phyloP scores from a whole-genome alignment of 1,140 invertebrate species.

The Drosophila ambigua region DNA sequence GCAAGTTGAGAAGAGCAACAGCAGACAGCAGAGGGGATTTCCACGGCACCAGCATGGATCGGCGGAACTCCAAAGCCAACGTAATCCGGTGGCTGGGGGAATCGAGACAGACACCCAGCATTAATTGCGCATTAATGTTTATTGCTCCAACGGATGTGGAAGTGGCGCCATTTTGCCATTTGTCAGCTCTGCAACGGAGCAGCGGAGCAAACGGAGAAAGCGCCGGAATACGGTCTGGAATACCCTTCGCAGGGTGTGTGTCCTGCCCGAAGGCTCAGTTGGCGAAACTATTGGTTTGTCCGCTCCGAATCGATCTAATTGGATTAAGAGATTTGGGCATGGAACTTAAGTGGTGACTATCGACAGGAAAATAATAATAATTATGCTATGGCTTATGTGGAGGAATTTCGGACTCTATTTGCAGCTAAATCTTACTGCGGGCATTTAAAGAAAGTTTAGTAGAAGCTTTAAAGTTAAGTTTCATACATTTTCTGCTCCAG shows the following conservation, averaged over 20 bases:
- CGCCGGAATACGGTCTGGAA: constrained; percentile 33
- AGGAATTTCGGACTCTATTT: not conserved
- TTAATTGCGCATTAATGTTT: constrained; percentile 82
- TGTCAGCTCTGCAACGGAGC: constrained; percentile 27
- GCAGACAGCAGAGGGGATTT: constrained; percentile 54
- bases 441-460: too few relatives aligned
- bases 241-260: constrained; percentile 29
- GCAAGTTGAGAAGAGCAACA: constrained; percentile 67
- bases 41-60: not conserved
- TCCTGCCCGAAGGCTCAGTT: constrained; percentile 29
- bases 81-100: not conserved
- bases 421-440: too few relatives aligned
- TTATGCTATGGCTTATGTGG: constrained; percentile 22
- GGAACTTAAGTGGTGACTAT: constrained; percentile 30
- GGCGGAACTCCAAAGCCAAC: not conserved
- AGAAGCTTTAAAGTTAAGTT: too few relatives aligned
- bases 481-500: too few relatives aligned
- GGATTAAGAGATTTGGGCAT: constrained; percentile 43
- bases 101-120: constrained; percentile 63
- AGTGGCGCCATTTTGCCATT: constrained; percentile 75
- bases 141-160: constrained; percentile 74
- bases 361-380: constrained; percentile 1
- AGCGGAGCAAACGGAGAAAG: constrained; percentile 20
- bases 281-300: constrained; percentile 37
- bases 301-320: constrained; percentile 30